phyloP scores from a whole-genome alignment of 2,113 vertebrate genomes.

The Ciconia maguari region DNA sequence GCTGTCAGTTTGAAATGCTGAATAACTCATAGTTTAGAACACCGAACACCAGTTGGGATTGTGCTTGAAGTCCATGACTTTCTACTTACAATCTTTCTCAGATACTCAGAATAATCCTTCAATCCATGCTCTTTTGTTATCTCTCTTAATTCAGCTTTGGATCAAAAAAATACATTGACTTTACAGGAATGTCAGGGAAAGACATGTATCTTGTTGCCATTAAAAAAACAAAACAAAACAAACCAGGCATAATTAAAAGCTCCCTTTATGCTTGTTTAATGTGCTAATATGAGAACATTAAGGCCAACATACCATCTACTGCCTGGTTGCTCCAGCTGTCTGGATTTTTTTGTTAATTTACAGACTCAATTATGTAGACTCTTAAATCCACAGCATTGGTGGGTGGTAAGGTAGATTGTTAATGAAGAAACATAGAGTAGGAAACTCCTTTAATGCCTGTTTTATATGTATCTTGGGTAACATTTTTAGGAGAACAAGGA shows the following conservation, averaged over 20 bases:
- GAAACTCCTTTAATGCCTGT: constrained; percentile 72
- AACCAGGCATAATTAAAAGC: constrained; percentile 58
- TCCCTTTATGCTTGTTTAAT: constrained; percentile 71
- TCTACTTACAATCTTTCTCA: constrained; percentile 49
- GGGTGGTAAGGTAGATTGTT: constrained; percentile 72
- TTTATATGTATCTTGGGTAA: constrained; percentile 77
- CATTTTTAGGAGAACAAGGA: constrained; percentile 69
- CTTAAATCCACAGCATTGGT: constrained; percentile 74
- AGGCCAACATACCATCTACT: constrained; percentile 36
- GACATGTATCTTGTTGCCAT: constrained; percentile 52
- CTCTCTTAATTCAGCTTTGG: constrained; percentile 48
- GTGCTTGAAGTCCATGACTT: constrained; percentile 49
- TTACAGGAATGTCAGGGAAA: constrained; percentile 55
- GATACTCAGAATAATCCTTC: constrained; percentile 61
- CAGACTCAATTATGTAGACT: constrained; percentile 68
- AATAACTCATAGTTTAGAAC: constrained; percentile 59
- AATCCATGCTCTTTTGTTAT: constrained; percentile 42
- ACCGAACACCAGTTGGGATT: constrained; percentile 38
- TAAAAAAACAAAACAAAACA: not conserved
- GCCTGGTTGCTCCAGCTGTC: constrained; percentile 65
- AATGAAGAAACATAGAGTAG: constrained; percentile 75
- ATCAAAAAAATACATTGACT: constrained; percentile 54
- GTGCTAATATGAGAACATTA: constrained; percentile 74
- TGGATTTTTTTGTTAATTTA: constrained; percentile 73
- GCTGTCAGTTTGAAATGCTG: constrained; percentile 73